A percentile compares a stretch with the other conserved stretches of the same genome.
phyloP scores from a whole-genome alignment of 2,113 vertebrate genomes.

The Agelaius phoeniceus region DNA sequence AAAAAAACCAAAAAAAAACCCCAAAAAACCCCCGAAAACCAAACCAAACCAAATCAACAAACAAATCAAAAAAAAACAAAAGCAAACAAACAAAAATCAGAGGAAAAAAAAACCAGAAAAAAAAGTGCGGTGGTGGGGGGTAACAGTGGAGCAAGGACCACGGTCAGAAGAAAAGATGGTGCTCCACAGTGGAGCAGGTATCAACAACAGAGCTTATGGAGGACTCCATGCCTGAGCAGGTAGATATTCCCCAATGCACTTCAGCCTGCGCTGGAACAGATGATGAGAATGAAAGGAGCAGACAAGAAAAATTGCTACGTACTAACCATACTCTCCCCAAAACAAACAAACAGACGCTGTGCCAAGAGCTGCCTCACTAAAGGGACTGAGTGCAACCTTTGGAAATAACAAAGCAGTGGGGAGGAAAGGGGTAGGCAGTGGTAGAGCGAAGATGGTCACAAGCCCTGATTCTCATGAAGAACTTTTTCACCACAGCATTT shows the following conservation, averaged over 20 bases:
- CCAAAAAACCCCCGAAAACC: too few species aligned
- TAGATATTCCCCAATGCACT: background rate
- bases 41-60: too few species aligned
- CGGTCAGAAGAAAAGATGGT: background rate
- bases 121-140: too few species aligned
- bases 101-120: too few species aligned
- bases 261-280: accelerated
- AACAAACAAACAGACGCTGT: too few species aligned
- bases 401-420: accelerated
- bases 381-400: background rate
- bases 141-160: background rate
- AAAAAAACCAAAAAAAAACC: too few species aligned
- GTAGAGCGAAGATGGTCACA: background rate
- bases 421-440: background rate
- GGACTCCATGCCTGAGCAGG: accelerated
- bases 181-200: background rate
- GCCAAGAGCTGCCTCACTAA: background rate
- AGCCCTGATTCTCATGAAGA: background rate
- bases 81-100: too few species aligned
- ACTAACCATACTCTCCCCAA: background rate
- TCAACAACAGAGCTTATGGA: accelerated
- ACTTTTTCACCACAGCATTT: background rate
- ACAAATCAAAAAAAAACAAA: too few species aligned
- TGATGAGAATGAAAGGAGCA: background rate
- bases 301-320: background rate